Evolutionary conservation across 2,113 vertebrate genomes (phyloP), one percentile per base, ranked within the genome.

Genomic region (Arothron firmamentum): DNA sequence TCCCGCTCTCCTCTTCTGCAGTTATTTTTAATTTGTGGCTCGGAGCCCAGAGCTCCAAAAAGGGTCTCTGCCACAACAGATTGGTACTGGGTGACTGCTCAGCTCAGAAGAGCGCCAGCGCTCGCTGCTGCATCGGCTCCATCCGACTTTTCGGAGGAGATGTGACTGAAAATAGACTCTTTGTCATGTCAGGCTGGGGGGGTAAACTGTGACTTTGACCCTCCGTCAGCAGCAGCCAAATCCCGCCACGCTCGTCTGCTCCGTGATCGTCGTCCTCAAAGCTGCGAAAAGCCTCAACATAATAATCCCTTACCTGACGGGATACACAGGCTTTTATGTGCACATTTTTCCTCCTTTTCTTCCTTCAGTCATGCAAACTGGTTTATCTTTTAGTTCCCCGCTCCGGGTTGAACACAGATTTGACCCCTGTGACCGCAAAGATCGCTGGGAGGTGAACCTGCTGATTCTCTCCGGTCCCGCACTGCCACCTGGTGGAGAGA

Each of bases 1-100:
- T 59, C 8, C 38, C 54, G 69, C 60, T 77, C 74, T 47, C 55
- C 69, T 46, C 76, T 74, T 67, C 71, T 47, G 59, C 52, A 52
- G 79, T 73, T 82, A 83, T 86, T 86, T 82, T 70, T 82, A 82
- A 78, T 62, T 66, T 6, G 71, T 79, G 83, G 76, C 80, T 66
- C 34, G 0, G 20, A 55, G 80, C 76, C 83, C 16, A 0, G 61
- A 69, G 80, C 83, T 68, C 59, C 60, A 52, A 59, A 56, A 63
- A 67, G 57, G 2, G 17, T 45, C 45, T 56, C 64, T 60, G 67
- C 62, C 75, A 77, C 75, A 61, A 20, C 25, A 20, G 62, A n/a
- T 34, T 65, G 25, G 17, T 51, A 12, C 65, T 11, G 65, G 52
- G 46, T 48, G 70, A 46, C 19, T 65, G 56, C 50, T 70, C 74